These are phyloP conservation scores for Conomelus anceps DNA, from an alignment of 2,888 invertebrate species.

Conservation along the genomic window DNA sequence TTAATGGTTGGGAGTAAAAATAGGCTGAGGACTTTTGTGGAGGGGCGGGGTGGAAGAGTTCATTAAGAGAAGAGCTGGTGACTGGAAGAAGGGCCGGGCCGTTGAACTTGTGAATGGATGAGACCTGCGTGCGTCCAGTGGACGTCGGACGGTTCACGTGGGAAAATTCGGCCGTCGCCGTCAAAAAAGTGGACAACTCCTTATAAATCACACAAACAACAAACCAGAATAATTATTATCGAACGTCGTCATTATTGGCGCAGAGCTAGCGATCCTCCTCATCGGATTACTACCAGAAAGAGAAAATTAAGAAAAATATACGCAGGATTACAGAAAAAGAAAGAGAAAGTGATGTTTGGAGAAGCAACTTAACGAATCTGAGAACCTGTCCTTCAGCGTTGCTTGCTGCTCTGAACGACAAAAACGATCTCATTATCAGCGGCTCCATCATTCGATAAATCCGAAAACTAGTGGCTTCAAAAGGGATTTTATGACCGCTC, in stretches of 20 bases:
- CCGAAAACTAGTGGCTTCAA: background rate
- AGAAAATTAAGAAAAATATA: background rate
- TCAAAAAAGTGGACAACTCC: slow-evolving; percentile 8
- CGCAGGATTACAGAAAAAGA: background rate
- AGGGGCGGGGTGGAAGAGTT: background rate
- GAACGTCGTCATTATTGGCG: background rate
- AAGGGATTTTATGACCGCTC: background rate
- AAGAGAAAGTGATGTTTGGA: background rate
- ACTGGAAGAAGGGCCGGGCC: background rate
- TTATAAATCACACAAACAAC: slow-evolving; percentile 3
- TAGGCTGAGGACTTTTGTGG: background rate
- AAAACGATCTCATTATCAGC: background rate
- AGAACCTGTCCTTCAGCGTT: background rate
- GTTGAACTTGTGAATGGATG: slow-evolving; percentile 7
- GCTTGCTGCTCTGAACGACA: too few species aligned
- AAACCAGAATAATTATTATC: background rate
- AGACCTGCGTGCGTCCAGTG: background rate
- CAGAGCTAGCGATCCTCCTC: too few species aligned
- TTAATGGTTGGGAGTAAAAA: background rate
- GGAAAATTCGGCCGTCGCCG: background rate
- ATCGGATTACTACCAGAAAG: background rate
- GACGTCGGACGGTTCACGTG: slow-evolving; percentile 5
- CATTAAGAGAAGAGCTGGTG: background rate
- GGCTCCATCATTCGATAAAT: background rate
- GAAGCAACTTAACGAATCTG: background rate